Percentiles rank a stretch among this genome's conserved stretches.
phyloP scores from a whole-genome alignment of 2,888 invertebrate genomes.

The Unio delphinus region DNA sequence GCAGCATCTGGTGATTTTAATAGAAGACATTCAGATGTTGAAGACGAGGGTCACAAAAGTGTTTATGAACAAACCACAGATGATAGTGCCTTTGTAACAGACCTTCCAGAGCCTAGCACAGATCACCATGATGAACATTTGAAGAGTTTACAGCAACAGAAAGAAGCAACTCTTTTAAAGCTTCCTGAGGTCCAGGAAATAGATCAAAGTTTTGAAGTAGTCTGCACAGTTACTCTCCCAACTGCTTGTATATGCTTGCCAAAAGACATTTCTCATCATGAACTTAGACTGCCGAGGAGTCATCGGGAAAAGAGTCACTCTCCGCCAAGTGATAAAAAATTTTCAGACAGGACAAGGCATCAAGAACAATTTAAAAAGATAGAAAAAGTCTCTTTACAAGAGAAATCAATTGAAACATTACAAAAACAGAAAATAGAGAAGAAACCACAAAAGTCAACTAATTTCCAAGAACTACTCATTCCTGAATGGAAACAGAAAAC shows the following conservation, averaged over 20 bases:
- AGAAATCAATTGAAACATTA: slow-evolving; percentile 1
- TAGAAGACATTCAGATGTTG: too few relatives aligned
- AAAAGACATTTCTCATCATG: slow-evolving; percentile 45
- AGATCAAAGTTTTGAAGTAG: slow-evolving; percentile 7
- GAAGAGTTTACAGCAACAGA: too few relatives aligned
- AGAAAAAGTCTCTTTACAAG: slow-evolving; percentile 7
- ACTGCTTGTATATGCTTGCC: slow-evolving; percentile 40
- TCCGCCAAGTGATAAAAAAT: slow-evolving; percentile 11
- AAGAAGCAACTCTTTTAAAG: too few relatives aligned
- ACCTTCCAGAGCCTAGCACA: too few relatives aligned
- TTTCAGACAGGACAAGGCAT: not conserved
- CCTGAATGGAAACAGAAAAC: slow-evolving; percentile 45
- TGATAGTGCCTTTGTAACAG: too few relatives aligned
- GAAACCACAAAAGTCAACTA: slow-evolving; percentile 23
- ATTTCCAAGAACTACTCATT: slow-evolving; percentile 57
- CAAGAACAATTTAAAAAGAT: not conserved
- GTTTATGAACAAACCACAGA: too few relatives aligned
- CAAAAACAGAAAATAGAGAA: slow-evolving; percentile 5
- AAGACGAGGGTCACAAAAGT: too few relatives aligned
- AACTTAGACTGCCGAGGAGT: slow-evolving; percentile 35
- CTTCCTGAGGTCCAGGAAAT: not conserved
- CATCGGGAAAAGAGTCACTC: slow-evolving; percentile 6
- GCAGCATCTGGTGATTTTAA: too few relatives aligned
- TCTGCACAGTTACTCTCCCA: slow-evolving; percentile 35
- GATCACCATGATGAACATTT: too few relatives aligned